phyloP scores from a whole-genome alignment of 2,113 vertebrate species.

The Protobothrops flavoviridis region DNA sequence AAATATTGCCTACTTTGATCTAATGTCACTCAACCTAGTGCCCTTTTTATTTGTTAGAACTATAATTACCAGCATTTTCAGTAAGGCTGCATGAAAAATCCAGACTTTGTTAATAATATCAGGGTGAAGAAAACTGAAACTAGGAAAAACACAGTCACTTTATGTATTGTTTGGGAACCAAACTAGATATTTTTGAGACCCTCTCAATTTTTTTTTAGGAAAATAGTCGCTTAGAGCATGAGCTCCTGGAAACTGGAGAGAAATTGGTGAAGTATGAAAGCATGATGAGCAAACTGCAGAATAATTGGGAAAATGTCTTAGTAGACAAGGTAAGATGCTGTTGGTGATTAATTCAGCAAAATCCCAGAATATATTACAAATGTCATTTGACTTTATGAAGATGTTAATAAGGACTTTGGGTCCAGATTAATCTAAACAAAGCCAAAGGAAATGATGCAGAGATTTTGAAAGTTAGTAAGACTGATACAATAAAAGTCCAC shows the following conservation, averaged over 20 bases:
- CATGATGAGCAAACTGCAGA: constrained; percentile 83
- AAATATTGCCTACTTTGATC: not conserved
- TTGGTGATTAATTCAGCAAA: not conserved
- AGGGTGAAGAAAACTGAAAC: not conserved
- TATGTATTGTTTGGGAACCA: not conserved
- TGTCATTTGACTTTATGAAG: not conserved
- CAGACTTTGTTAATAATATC: not conserved
- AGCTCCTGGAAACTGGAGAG: constrained; percentile 83
- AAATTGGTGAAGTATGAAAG: constrained; percentile 79
- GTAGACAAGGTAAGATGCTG: constrained; percentile 81
- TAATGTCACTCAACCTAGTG: not conserved
- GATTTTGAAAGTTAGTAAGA: not conserved
- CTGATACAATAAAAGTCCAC: not conserved
- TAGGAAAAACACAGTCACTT: not conserved
- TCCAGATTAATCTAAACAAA: not conserved
- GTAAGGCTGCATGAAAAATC: not conserved
- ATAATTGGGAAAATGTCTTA: constrained; percentile 82
- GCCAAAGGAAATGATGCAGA: not conserved
- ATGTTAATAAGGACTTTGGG: not conserved
- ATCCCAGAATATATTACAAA: not conserved
- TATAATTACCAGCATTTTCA: not conserved
- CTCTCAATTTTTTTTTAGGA: constrained; percentile 74
- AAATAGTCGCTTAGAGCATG: constrained; percentile 85
- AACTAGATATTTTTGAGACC: not conserved
- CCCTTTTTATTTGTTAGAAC: not conserved